Evolutionary conservation across 2,113 vertebrate genomes (phyloP).

Genomic region (Oryzias woworae): DNA sequence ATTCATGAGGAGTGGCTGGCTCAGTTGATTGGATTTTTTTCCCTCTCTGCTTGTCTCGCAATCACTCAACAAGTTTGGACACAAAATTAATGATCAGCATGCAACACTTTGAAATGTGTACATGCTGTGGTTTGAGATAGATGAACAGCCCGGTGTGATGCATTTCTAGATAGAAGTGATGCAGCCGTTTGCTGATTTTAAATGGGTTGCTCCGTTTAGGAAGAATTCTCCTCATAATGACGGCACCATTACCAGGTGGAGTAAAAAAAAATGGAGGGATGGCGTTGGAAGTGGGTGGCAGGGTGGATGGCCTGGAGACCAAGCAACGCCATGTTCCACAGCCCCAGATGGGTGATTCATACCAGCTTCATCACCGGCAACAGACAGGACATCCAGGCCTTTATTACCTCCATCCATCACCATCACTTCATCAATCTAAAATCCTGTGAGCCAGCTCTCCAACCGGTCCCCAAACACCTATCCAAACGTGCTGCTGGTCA

Average conservation of each 20-base stretch:
- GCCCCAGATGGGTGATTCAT: constrained; percentile 78
- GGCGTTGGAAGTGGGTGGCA: constrained; percentile 34
- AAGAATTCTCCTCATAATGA: constrained; percentile 36
- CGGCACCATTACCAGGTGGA: constrained; percentile 33
- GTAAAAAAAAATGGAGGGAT: constrained; percentile 36
- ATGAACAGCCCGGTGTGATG: constrained; percentile 44
- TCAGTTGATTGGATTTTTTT: constrained; percentile 72
- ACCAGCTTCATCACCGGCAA: constrained; percentile 74
- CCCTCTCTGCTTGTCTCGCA: constrained; percentile 32
- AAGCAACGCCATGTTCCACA: constrained; percentile 56
- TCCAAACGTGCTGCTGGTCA: constrained; percentile 65
- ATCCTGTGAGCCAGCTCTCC: constrained; percentile 63
- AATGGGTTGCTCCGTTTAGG: constrained; percentile 29
- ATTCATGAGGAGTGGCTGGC: constrained; percentile 57
- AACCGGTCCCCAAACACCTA: constrained; percentile 73
- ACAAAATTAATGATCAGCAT: constrained; percentile 66
- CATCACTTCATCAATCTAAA: constrained; percentile 77
- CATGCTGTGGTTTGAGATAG: constrained; percentile 26
- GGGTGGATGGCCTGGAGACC: constrained; percentile 46
- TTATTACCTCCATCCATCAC: constrained; percentile 82
- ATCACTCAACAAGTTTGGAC: constrained; percentile 71
- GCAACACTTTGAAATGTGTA: constrained; percentile 47
- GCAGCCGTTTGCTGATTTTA: constrained; percentile 37
- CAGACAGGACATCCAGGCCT: constrained; percentile 79
- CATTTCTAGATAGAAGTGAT: constrained; percentile 36